Evolutionary conservation across 1,140 invertebrate genomes (phyloP).

Genomic region (Varroa destructor): DNA sequence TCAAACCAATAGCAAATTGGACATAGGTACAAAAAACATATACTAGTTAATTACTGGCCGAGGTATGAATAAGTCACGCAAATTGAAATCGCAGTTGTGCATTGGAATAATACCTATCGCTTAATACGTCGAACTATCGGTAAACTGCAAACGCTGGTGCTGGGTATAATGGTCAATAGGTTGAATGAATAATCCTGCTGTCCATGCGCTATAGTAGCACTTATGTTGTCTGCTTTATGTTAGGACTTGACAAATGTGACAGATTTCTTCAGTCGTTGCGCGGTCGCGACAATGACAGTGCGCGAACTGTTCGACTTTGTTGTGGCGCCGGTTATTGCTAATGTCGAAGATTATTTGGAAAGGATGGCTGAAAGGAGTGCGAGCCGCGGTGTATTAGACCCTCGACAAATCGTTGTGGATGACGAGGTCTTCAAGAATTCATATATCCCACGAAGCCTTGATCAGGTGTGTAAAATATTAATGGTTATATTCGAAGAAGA

Average conservation of each 20-base stretch:
- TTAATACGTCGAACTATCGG: no score
- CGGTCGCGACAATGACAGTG: conserved; percentile 72
- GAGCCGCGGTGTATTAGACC: conserved; percentile 36
- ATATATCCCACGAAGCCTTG: conserved; percentile 86
- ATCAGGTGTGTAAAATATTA: conserved; percentile 52
- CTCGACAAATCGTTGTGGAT: conserved; percentile 41
- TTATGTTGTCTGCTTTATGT: no score
- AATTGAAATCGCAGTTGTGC: no score
- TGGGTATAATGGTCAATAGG: no score
- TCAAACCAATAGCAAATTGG: not conserved
- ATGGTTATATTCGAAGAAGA: no score
- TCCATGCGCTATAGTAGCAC: no score
- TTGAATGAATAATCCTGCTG: no score
- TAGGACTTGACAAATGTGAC: conserved; percentile 38
- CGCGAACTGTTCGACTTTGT: conserved; percentile 92
- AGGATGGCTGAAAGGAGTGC: conserved; percentile 39
- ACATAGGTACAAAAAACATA: conserved; percentile 29
- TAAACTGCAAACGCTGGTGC: no score
- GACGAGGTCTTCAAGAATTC: conserved; percentile 73
- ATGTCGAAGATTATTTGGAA: conserved; percentile 57
- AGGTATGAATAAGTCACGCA: no score
- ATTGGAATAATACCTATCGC: no score
- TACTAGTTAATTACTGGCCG: conserved; percentile 6
- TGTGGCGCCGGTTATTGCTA: conserved; percentile 72
- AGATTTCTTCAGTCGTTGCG: conserved; percentile 79